Evolutionary conservation across 2,113 vertebrate species (phyloP), one percentile per base, ranked within the genome.

Genomic region (Clarias magur): DNA sequence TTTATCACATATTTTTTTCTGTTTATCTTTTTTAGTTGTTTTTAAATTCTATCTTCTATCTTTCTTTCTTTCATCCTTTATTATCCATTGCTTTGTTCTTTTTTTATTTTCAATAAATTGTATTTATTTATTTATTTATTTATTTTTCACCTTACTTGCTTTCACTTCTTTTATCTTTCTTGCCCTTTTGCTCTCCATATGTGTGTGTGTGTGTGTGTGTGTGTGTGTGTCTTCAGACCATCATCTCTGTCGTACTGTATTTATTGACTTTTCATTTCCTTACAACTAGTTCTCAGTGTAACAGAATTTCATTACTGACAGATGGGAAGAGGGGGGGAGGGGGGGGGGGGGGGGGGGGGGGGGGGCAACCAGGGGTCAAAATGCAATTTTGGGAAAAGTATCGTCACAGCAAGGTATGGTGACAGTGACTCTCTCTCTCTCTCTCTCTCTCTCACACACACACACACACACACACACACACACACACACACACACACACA

Each of bases 251-350:
- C 53, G 78, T n/a, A n/a, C n/a, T n/a, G n/a, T 85, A 48, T 86
- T 30, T 83, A 90, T 90, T 90, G 90, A 92, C 84, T 90, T 88
- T 90, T 91, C 68, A 90, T 91, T 90, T 90, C 87, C 85, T 48
- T 81, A 84, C 89, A 85, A 91, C 90, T 84, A 75, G 60, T 53
- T 56, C 72, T 87, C 80, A 63, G 85, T 68, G 60, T 83, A 67
- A 84, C 62, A 42, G 42, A 53, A 84, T 78, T 82, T 86, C 60
- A 81, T 82, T 92, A 80, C 70, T 27, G 48, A 25, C 53, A 56
- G 75, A 4, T 76, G 73, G 42, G 53, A 17, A 21, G 6, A 75
- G 42, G 57, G 54, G 59, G 73, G 63, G 11, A 54, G 48, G 56
- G 80, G 53, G 13, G 65, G 59, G 83, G 42, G 83, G 15, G 30